Conservation (phyloP, 2,113 vertebrate species). For the Phasianus colchicus region DNA sequence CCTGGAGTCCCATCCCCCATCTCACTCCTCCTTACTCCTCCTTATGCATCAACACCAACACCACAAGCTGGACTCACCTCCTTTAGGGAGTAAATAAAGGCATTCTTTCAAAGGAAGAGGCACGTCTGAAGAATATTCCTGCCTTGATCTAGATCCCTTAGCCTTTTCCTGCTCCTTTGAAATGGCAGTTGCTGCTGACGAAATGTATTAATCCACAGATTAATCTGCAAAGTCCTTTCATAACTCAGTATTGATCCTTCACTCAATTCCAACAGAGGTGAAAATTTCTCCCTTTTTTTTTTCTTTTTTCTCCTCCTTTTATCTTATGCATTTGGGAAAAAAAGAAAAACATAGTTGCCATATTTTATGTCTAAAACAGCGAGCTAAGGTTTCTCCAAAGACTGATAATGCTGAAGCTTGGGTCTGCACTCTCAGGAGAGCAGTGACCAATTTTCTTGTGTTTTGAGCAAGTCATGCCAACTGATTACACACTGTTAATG, state of each 20-base stretch:
- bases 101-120: constrained; percentile 25
- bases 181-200: neutral
- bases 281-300: neutral
- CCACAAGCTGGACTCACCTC: neutral
- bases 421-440: constrained; percentile 32
- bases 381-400: neutral
- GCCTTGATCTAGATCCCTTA: neutral
- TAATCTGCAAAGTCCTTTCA: constrained; percentile 12
- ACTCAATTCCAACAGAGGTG: neutral
- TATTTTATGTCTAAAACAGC: neutral
- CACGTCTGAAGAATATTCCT: neutral
- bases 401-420: neutral
- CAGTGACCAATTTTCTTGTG: constrained; percentile 43
- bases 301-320: neutral
- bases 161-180: neutral
- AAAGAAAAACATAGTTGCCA: neutral
- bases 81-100: constrained; percentile 21
- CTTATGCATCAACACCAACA: neutral
- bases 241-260: constrained; percentile 30
- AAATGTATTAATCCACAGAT: constrained; percentile 1
- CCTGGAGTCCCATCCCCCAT: constrained; percentile 52
- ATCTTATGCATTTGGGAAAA: neutral
- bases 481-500: constrained; percentile 70
- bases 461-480: constrained; percentile 60
- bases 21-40: constrained; percentile 37